A percentile compares a stretch with the other conserved stretches of the same genome.
These are phyloP conservation scores for Candoia aspera DNA, from an alignment of 2,113 vertebrate genomes.

Conservation along the genomic window DNA sequence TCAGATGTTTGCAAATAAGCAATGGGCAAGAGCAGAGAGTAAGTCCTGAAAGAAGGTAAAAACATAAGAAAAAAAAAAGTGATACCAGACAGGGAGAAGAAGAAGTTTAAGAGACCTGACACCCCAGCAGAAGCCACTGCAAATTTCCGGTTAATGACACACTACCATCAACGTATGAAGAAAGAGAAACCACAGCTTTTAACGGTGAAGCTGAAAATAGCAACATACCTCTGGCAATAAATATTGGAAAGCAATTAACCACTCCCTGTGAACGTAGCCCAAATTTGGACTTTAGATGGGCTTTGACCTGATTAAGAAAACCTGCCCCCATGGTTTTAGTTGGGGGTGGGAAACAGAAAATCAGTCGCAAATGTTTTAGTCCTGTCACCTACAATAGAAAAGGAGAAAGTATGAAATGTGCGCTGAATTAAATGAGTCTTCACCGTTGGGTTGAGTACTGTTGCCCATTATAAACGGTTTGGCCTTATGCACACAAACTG, in stretches of 20 bases:
- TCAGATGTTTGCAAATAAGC: not conserved
- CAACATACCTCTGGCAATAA: not conserved
- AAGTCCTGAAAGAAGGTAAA: not conserved
- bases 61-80: not conserved
- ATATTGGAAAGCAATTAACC: not conserved
- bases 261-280: not conserved
- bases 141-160: not conserved
- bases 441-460: not conserved
- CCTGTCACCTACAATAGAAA: not conserved
- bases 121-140: not conserved
- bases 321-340: too few species aligned
- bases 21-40: not conserved
- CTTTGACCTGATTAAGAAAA: not conserved
- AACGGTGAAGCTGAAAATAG: not conserved
- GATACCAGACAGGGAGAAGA: not conserved
- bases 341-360: not conserved
- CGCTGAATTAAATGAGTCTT: not conserved
- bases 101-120: not conserved
- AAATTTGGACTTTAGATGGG: not conserved
- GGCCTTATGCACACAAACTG: not conserved
- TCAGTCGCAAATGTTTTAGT: not conserved
- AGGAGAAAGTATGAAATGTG: not conserved
- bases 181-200: not conserved
- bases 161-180: too few species aligned
- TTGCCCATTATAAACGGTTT: not conserved